Evolutionary conservation across 2,888 invertebrate species (phyloP), one percentile per base, ranked within the genome.

Genomic region (Nomada goodeniana): DNA sequence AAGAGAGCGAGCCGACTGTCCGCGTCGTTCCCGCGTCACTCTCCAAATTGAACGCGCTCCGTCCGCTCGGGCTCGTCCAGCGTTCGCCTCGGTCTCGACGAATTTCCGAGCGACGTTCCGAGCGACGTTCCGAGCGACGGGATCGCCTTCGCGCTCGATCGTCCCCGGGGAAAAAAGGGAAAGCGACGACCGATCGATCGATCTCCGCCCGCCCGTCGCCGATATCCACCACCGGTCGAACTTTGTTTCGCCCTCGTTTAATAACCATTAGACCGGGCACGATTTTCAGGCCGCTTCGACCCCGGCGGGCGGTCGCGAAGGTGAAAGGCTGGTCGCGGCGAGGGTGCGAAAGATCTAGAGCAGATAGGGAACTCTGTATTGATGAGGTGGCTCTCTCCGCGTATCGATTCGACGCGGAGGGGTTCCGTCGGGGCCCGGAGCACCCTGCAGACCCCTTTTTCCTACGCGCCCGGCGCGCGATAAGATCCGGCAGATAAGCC

Each of bases 401-500:
- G 90, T 93, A 93, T 93, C 91, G 93, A 93, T 93, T 93, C 90
- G 83, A 59, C 69, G 80, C 64, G 71, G 70, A 65, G 69, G 74
- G 88, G 63, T 65, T 83, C 61, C 68, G 61, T 61, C 71, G 71
- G 72, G 82, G 82, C 77, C 85, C 83, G 74, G 68, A 82, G 85
- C 85, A 79, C 89, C 86, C 85, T 88, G 87, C 80, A 87, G 90
- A 90, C 90, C 91, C 92, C 91, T 90, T 90, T 92, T 92, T 90
- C 87, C 89, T 88, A 88, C 89, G 89, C 91, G 91, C 89, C 88
- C 42, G 85, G 79, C 77, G 15, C 79, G 23, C 89, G 93, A 93
- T 93, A 93, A 93, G 93, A 93, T 93, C 92, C 90, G 52, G 63
- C 85, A 84, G 93, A 93, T 93, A 93, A 90, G 89, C 85, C 93